A percentile compares a stretch with the other conserved stretches of the same genome.
These are phyloP conservation scores for Pteropus rufus DNA, from an alignment of 2,797 vertebrate species.

Conservation along the genomic window DNA sequence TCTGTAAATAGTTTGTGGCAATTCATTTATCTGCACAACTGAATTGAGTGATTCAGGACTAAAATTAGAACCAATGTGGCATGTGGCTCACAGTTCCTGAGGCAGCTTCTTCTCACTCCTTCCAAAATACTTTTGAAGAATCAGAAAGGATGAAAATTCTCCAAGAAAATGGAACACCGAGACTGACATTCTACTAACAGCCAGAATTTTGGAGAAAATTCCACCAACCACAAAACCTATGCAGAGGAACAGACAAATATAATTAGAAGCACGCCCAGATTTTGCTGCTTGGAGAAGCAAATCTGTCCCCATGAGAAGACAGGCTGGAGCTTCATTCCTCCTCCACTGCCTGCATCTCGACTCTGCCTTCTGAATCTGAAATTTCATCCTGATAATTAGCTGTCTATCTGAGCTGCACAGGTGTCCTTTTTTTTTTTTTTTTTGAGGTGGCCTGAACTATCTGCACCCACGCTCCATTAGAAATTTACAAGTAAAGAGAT, in stretches of 20 bases:
- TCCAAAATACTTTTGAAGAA: conserved; percentile 47
- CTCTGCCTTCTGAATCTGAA: neutral
- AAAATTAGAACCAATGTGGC: conserved; percentile 55
- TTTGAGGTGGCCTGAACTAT: neutral
- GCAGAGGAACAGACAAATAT: neutral
- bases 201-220: neutral
- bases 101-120: conserved; percentile 49
- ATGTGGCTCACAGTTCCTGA: conserved; percentile 41
- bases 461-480: neutral
- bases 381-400: neutral
- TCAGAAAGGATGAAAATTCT: neutral
- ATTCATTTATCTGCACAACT: conserved; percentile 66
- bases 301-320: neutral
- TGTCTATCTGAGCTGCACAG: neutral
- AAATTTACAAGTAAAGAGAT: too few relatives aligned
- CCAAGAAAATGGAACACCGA: neutral
- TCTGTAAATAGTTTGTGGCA: conserved; percentile 72
- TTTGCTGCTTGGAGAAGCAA: neutral
- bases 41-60: conserved; percentile 56
- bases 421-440: neutral
- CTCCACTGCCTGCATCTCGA: neutral
- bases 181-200: neutral
- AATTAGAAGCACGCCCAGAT: neutral
- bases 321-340: accelerated
- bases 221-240: neutral